Evolutionary conservation across 2,797 vertebrate species (phyloP).

Genomic region (Scarus forsteni): DNA sequence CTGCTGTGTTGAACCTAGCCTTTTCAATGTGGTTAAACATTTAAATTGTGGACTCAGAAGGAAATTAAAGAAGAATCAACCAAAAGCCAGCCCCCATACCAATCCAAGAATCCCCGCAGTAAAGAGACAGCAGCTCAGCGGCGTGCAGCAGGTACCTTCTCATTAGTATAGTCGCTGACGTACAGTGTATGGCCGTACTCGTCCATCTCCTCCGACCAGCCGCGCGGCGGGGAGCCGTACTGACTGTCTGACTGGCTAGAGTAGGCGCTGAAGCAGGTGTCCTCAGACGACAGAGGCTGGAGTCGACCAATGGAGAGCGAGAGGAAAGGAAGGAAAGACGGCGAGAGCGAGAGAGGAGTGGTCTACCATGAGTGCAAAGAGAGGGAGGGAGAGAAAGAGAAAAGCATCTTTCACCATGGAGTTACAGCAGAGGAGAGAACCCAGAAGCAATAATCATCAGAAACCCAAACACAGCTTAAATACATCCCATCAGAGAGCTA

Average conservation of each 20-base stretch:
- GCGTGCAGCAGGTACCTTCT: constrained; percentile 88
- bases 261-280: constrained; percentile 93
- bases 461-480: constrained; percentile 29
- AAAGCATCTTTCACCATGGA: constrained; percentile 50
- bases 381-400: constrained; percentile 7
- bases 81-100: constrained; percentile 5
- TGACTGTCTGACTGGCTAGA: constrained; percentile 97
- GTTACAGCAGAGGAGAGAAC: constrained; percentile 29
- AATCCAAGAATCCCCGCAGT: constrained; percentile 15
- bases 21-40: constrained; percentile 10
- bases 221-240: constrained; percentile 93
- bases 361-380: constrained; percentile 63
- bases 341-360: constrained; percentile 70
- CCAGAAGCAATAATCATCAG: constrained; percentile 32
- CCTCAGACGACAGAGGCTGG: constrained; percentile 94
- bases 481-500: constrained; percentile 9
- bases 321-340: constrained; percentile 69
- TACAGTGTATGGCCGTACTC: constrained; percentile 96
- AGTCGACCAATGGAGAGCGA: constrained; percentile 76
- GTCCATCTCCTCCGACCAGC: constrained; percentile 98
- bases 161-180: constrained; percentile 94
- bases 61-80: constrained; percentile 1
- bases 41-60: not conserved
- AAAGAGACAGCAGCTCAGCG: constrained; percentile 12
- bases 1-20: not conserved